Percentiles rank a stretch among this genome's conserved stretches.
Evolutionary conservation across 2,888 invertebrate genomes (phyloP).

Genomic region (Philhelius pedissequus): DNA sequence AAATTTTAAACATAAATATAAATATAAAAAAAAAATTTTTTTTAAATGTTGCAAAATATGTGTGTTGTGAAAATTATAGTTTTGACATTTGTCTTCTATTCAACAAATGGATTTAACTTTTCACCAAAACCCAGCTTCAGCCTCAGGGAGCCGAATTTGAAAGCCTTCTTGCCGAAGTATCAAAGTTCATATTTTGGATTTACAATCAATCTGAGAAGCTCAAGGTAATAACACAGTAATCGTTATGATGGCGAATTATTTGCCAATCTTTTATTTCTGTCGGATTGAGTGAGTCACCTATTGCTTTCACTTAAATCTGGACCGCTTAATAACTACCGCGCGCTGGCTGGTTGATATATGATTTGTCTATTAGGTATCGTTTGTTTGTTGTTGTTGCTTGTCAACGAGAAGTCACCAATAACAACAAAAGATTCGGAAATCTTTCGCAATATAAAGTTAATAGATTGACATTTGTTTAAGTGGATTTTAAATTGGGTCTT

Average conservation of each 20-base stretch:
- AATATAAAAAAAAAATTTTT: neutral
- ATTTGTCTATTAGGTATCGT: neutral
- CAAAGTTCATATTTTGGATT: slow-evolving; percentile 78
- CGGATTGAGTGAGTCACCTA: neutral
- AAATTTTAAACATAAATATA: neutral
- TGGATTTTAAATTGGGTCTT: neutral
- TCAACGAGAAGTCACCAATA: neutral
- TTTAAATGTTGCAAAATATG: slow-evolving; percentile 52
- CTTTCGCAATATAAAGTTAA: neutral
- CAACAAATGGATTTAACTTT: slow-evolving; percentile 73
- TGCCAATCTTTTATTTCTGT: neutral
- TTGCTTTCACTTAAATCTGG: slow-evolving; percentile 2
- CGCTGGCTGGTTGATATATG: neutral
- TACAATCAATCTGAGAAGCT: slow-evolving; percentile 73
- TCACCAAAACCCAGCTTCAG: slow-evolving; percentile 74
- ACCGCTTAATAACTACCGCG: neutral
- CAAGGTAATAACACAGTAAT: slow-evolving; percentile 73
- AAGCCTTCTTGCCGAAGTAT: slow-evolving; percentile 71
- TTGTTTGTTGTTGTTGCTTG: neutral
- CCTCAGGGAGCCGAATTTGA: slow-evolving; percentile 72
- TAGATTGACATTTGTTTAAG: neutral
- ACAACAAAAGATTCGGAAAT: neutral
- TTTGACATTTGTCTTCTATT: slow-evolving; percentile 40
- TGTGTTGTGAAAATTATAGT: slow-evolving; percentile 36
- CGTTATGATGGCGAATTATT: neutral